phyloP scores from a whole-genome alignment of 2,113 vertebrate genomes.

The Cottus gobio region DNA sequence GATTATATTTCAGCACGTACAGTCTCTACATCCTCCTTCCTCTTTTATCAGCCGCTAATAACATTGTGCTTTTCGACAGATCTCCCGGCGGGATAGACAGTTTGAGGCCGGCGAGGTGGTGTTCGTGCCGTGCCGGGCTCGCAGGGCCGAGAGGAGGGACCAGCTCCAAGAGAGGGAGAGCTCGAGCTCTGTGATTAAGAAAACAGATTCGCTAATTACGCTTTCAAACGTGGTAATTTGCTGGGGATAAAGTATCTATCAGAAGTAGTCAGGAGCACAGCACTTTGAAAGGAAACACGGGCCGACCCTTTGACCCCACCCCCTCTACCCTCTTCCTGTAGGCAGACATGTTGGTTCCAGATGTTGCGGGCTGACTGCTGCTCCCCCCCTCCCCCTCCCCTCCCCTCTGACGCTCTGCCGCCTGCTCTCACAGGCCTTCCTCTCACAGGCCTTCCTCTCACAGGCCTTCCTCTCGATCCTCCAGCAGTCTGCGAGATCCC shows the following conservation, averaged over 20 bases:
- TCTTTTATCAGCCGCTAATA: slow-evolving; percentile 74
- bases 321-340: slow-evolving; percentile 90
- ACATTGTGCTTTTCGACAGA: slow-evolving; percentile 69
- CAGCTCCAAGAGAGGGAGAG: slow-evolving; percentile 83
- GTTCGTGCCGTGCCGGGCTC: slow-evolving; percentile 73
- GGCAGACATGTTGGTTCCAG: slow-evolving; percentile 95
- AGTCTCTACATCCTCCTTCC: slow-evolving; percentile 72
- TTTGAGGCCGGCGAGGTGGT: slow-evolving; percentile 75
- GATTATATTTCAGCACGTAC: slow-evolving; percentile 60
- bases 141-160: slow-evolving; percentile 67
- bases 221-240: slow-evolving; percentile 95
- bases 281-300: slow-evolving; percentile 91
- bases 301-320: slow-evolving; percentile 88
- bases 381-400: slow-evolving; percentile 60
- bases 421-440: slow-evolving; percentile 64
- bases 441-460: slow-evolving; percentile 60
- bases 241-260: slow-evolving; percentile 96
- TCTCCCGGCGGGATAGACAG: slow-evolving; percentile 32
- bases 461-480: slow-evolving; percentile 67
- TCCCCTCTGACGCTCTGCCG: slow-evolving; percentile 62
- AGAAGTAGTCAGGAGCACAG: slow-evolving; percentile 89
- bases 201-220: slow-evolving; percentile 96
- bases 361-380: slow-evolving; percentile 82
- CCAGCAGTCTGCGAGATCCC: slow-evolving; percentile 70
- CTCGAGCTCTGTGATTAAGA: slow-evolving; percentile 91